phyloP scores from a whole-genome alignment of 2,113 vertebrate genomes.

The Corythoichthys intestinalis region DNA sequence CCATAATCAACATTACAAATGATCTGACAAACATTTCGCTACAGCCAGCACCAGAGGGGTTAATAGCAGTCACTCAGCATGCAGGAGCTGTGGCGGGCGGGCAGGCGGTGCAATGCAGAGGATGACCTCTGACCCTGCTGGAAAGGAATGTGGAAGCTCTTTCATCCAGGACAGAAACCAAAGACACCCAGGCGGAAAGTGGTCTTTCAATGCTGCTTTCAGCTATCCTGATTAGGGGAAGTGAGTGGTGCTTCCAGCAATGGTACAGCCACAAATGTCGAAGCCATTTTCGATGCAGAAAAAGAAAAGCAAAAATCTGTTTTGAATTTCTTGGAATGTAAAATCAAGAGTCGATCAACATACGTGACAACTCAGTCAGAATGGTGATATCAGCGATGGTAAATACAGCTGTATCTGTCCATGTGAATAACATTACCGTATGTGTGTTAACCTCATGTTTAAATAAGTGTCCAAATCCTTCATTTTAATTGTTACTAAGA shows the following conservation, averaged over 20 bases:
- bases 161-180: conserved; percentile 76
- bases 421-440: too few species aligned
- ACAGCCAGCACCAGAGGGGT: conserved; percentile 49
- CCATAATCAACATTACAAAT: background rate
- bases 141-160: conserved; percentile 79
- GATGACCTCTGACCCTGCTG: conserved; percentile 71
- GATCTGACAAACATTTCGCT: conserved; percentile 6
- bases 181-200: conserved; percentile 64
- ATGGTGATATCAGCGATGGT: too few species aligned
- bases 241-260: conserved; percentile 27
- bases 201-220: conserved; percentile 55
- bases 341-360: too few species aligned
- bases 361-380: too few species aligned
- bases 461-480: too few species aligned
- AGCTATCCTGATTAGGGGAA: conserved; percentile 49
- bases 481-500: too few species aligned
- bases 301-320: too few species aligned
- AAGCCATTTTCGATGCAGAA: conserved; percentile 46
- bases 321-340: too few species aligned
- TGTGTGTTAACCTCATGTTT: too few species aligned
- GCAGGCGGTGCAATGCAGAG: conserved; percentile 63
- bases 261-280: conserved; percentile 24
- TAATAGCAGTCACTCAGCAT: conserved; percentile 67
- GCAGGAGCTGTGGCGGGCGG: conserved; percentile 50
- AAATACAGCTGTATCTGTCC: too few species aligned